Base-by-base conservation (phyloP, 2,113 vertebrate genomes). In the Nothoprocta pentlandii region DNA sequence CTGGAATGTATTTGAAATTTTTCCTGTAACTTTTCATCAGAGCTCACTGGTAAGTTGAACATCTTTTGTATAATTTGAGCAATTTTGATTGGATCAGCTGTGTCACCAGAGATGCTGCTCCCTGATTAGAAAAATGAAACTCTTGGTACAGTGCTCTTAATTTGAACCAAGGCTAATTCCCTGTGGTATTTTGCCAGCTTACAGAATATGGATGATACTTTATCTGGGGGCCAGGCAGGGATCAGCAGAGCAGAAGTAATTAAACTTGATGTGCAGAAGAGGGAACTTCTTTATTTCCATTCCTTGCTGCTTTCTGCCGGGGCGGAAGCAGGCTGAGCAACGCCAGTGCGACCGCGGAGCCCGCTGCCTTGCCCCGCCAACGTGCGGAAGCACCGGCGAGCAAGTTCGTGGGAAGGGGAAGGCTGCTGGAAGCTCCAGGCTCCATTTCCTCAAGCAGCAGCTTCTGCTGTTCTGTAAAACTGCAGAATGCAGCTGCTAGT, bases 201-300 rank as follows among this genome's bases (percentile, higher is more conserved):
- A 21, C 34, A 79, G 12, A 6, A 9, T 1, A 12, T 21, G 53
- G 63, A 58, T 62, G 62, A 41, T 41, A n/a, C 41, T 63, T 81
- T 69, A 84, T 75, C 86, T 69, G 80, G 68, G 69, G 80, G 32
- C 64, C 34, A 46, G 64, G 53, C 2, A 16, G 51, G 66, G 85
- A 71, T 87, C 87, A 75, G 75, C 58, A 44, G 67, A 89, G 77
- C 53, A 81, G 17, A 86, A 86, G 51, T 78, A 90, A 93, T 81
- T 81, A 89, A 90, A 81, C 8, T 14, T 6, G 80, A 71, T 79
- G 74, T 78, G 80, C 62, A 68, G 94, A 21, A 19, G 63, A 30
- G 77, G 47, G 34, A 74, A 66, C 1, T 20, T 66, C 67, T 90
- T 64, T 39, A 34, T 91, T 76, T 64, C 23, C 26, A 9, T 58